These are phyloP conservation scores for Amorpha juglandis DNA, from an alignment of 2,888 invertebrate species.

Conservation along the genomic window DNA sequence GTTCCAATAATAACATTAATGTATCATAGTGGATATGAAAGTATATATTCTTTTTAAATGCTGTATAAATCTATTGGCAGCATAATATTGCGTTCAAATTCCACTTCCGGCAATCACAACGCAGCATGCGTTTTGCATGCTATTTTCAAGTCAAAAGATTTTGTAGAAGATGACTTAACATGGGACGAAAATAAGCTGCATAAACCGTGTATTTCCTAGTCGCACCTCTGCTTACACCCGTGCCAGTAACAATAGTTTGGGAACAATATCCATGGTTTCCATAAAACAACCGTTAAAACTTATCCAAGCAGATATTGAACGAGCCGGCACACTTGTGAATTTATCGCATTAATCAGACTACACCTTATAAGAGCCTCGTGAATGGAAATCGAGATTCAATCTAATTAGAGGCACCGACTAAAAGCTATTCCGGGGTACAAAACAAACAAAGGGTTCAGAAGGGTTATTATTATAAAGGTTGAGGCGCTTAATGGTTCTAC, in stretches of 20 bases:
- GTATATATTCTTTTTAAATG: too few relatives aligned
- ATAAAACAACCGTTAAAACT: constrained; percentile 45
- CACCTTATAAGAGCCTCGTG: constrained; percentile 50
- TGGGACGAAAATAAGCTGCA: too few relatives aligned
- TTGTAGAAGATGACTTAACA: too few relatives aligned
- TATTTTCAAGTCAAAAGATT: too few relatives aligned
- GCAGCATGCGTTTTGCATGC: too few relatives aligned
- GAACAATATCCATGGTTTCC: constrained; percentile 2
- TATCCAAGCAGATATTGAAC: constrained; percentile 45
- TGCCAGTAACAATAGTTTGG: background rate
- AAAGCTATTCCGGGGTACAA: constrained; percentile 14
- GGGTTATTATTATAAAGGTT: background rate
- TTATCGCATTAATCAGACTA: constrained; percentile 63
- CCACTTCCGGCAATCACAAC: too few relatives aligned
- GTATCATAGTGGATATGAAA: too few relatives aligned
- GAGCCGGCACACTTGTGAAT: constrained; percentile 49
- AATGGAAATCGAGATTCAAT: constrained; percentile 56
- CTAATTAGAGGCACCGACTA: constrained; percentile 35
- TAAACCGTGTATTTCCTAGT: too few relatives aligned
- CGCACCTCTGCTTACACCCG: background rate
- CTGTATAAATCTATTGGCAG: too few relatives aligned
- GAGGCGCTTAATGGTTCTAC: background rate
- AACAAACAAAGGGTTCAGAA: constrained; percentile 18
- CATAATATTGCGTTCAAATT: too few relatives aligned
- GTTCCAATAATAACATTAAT: too few relatives aligned